phyloP scores from a whole-genome alignment of 2,888 invertebrate genomes.

The Germaria angustata region DNA sequence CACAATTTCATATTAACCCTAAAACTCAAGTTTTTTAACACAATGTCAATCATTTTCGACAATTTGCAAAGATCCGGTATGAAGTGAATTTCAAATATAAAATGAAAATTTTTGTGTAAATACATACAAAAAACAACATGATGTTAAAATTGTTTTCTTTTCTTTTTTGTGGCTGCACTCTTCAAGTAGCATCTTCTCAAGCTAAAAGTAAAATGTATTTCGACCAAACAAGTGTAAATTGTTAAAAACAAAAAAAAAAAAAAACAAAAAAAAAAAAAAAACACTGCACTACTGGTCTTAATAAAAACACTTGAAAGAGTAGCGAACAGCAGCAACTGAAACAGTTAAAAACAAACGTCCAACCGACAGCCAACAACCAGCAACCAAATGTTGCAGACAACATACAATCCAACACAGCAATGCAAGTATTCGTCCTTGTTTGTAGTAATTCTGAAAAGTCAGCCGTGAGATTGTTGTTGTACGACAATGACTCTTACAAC shows the following conservation, averaged over 20 bases:
- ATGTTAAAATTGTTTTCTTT: conserved; percentile 47
- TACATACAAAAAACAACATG: conserved; percentile 31
- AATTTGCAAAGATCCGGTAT: conserved; percentile 46
- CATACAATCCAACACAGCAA: not conserved
- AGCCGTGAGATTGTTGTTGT: conserved; percentile 40
- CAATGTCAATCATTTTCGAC: conserved; percentile 57
- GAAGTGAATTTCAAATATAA: not conserved
- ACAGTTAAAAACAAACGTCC: conserved; percentile 1
- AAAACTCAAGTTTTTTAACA: conserved; percentile 50
- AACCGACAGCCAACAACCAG: not conserved
- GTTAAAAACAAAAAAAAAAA: not conserved
- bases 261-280: not conserved
- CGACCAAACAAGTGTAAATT: conserved; percentile 47
- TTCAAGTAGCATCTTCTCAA: not conserved
- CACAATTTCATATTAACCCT: conserved; percentile 46
- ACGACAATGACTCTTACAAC: conserved; percentile 63
- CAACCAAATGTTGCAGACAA: conserved; percentile 10
- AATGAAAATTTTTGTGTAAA: not conserved
- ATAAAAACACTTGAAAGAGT: conserved; percentile 49
- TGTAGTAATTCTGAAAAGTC: conserved; percentile 19
- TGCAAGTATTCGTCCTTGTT: not conserved
- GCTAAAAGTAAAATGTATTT: not conserved
- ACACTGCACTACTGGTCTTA: conserved; percentile 54
- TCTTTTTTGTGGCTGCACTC: conserved; percentile 27
- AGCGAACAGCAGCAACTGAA: conserved; percentile 18